Conservation (phyloP, 2,797 vertebrate species). For the Tokudaia muenninki region DNA sequence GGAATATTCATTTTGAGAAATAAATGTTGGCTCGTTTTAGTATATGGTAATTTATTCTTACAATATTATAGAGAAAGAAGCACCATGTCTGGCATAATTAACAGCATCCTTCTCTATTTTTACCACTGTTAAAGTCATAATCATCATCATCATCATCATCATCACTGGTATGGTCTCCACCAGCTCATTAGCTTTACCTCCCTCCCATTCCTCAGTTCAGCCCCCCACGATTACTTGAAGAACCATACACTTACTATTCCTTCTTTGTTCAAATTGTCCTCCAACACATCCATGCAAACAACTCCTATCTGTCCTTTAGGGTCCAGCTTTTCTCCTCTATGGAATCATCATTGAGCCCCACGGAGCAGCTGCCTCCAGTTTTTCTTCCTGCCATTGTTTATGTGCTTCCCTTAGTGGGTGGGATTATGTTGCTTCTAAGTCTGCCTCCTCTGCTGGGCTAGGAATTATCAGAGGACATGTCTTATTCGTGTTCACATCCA, state of each 20-base stretch:
- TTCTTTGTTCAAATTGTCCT: background rate
- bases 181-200: background rate
- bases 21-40: background rate
- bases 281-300: background rate
- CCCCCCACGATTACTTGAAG: background rate
- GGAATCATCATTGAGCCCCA: background rate
- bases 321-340: background rate
- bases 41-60: background rate
- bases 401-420: background rate
- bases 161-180: background rate
- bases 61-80: background rate
- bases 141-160: background rate
- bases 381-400: background rate
- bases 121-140: background rate
- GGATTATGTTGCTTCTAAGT: background rate
- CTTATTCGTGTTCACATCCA: background rate
- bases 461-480: background rate
- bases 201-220: background rate
- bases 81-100: background rate
- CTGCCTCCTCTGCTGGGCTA: background rate
- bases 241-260: background rate
- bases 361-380: background rate
- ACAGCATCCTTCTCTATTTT: background rate
- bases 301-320: background rate
- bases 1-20: background rate